Percentiles rank a stretch among this genome's conserved stretches.
These are phyloP conservation scores for Bombus superbus DNA, from an alignment of 1,140 invertebrate species.

Conservation along the genomic window DNA sequence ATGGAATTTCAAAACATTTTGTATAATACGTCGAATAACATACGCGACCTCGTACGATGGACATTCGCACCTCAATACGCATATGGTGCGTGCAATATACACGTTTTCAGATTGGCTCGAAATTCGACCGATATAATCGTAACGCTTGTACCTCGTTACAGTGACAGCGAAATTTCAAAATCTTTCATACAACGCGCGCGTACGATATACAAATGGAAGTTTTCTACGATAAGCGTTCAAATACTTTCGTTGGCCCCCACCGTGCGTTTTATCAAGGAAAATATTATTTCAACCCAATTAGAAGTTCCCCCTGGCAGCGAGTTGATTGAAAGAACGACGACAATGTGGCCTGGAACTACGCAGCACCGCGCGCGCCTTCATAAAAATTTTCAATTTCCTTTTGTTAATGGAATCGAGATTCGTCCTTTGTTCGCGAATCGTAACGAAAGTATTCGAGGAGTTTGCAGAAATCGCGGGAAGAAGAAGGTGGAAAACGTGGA, in stretches of 20 bases:
- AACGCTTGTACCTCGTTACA: background rate
- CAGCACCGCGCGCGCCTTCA: background rate
- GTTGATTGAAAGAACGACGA: background rate
- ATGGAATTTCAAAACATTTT: too few species aligned
- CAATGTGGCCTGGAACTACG: background rate
- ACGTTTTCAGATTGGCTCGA: background rate
- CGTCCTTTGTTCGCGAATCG: constrained; percentile 44
- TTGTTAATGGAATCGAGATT: constrained; percentile 40
- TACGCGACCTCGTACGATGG: too few species aligned
- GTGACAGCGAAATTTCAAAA: background rate
- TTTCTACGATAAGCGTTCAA: background rate
- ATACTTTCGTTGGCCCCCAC: background rate
- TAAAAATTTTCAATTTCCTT: constrained; percentile 48
- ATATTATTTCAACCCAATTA: background rate
- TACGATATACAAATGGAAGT: background rate
- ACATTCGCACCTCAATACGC: too few species aligned
- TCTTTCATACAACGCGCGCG: background rate
- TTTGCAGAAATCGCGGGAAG: background rate
- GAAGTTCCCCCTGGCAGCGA: background rate
- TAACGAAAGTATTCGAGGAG: constrained; percentile 45
- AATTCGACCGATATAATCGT: background rate
- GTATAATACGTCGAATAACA: too few species aligned
- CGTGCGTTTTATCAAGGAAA: background rate
- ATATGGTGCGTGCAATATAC: too few species aligned
- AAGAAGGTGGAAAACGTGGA: background rate